Evolutionary conservation across 2,113 vertebrate species (phyloP), one percentile per base, ranked within the genome.

Genomic region (Toxostoma redivivum): DNA sequence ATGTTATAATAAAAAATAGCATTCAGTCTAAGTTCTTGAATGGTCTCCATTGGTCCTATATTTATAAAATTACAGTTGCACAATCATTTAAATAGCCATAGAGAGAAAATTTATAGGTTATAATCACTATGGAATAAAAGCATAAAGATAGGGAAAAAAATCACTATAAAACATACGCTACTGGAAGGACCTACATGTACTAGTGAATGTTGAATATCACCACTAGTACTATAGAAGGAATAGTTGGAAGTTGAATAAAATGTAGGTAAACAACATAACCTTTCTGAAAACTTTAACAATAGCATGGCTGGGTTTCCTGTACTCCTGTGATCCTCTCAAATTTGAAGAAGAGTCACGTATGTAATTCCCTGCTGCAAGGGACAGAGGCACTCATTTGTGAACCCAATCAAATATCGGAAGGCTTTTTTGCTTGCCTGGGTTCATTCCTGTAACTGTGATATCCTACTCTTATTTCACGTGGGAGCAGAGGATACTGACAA

Each of bases 21-120:
- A 23, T 60, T 60, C 16, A 78, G 11, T 7, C 27, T 48, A 57
- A 65, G 18, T 18, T 7, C 4, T 84, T 38, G 19, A 73, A 77
- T 1, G 1, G 8, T 56, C 11, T 60, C 30, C 11, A 17, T 15
- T 82, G 35, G 5, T 3, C 7, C 5, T 16, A 0, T 28, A 76
- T 69, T 56, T 84, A 79, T 28, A 44, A 78, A 79, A 25, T n/a
- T 45, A 67, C 1, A 2, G 19, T 40, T 76, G n/a, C 5, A n/a
- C 31, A 38, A 70, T 56, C 5, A 61, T 73, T 84, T 33, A 61
- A 66, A 65, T 51, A 84, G n/a, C 11, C 7, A 48, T 60, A 79
- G 24, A 58, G 12, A 66, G 17, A 65, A 76, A 40, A 7, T 37
- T 44, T 9, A 5, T 67, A 30, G 40, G 61, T 54, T 40, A 65